Evolutionary conservation across 2,888 invertebrate species (phyloP), one percentile per base, ranked within the genome.

Genomic region (Calameuta pallipes): DNA sequence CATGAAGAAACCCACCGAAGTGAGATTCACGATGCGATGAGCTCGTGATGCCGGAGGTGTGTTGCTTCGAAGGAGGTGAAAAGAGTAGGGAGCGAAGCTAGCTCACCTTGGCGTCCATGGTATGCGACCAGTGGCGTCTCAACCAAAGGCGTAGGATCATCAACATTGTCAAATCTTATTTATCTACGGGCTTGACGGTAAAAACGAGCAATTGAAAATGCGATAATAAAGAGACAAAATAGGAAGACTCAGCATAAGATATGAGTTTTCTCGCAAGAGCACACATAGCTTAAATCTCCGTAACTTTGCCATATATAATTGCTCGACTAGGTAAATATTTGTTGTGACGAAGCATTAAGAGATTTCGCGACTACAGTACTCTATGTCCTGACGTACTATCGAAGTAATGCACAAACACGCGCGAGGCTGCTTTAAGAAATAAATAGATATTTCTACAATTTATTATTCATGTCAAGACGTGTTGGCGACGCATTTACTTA

Each of bases 71-170:
- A 73, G 76, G 74, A 79, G 78, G 56, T 69, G 74, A 77, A 75
- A 78, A 76, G 76, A 74, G 75, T 78, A 79, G 80, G 82, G 76
- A 78, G 84, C 82, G 83, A 34, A 87, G 87, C 86, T 85, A 85
- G 90, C 89, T 90, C 89, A 90, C 90, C 90, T 90, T 90, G 90
- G 89, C 86, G 88, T 82, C 85, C 84, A 85, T 87, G 88, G 88
- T 87, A 87, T 87, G 87, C 87, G 86, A 82, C 86, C 87, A 87
- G 85, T 86, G 89, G 89, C 87, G 88, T 88, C 86, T 77, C 80
- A 78, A 77, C 85, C 88, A 89, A 82, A 85, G 87, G 86, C 86
- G 86, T 87, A 87, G 87, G 13, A 71, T 71, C 56, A 15, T 23
- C 56, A 23, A 56, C 56, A 56, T 56, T 23, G 56, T 56, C 56